Base-by-base conservation (phyloP, 2,888 invertebrate genomes). In the Cataglyphis livida region DNA sequence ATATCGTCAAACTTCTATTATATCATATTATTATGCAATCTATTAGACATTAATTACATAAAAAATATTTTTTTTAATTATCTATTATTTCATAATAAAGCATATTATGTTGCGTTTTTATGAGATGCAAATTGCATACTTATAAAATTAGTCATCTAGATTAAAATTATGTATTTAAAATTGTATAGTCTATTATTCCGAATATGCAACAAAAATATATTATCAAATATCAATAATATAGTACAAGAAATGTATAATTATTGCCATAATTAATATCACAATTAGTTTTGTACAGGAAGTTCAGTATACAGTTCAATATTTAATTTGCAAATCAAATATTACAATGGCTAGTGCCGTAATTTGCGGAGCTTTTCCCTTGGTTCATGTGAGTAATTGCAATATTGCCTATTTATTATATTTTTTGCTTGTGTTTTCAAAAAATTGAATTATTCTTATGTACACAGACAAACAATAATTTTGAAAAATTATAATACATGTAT, bases 301-400 rank as follows among this genome's bases (percentile, higher is more conserved):
- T 7, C 87, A 86, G 32, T 18, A 48, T 5, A 81, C 89, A 0
- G 88, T 92, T 28, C 68, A 83, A 54, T 88, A 89, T 35, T 88
- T 93, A 10, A 89, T 93, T 75, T 84, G 92, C 7, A 93, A 93
- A 85, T 88, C 91, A 15, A 93, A 92, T 44, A 88, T 85, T 21
- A 91, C 91, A 5, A 93, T 93, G 93, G 88, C 87, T 5, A 32
- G 88, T 7, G 88, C 90, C 5, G 88, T 91, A 3, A 87, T 93
- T 51, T 92, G 88, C 73, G 92, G 91, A 7, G 91, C 89, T 75
- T 89, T 92, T 84, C 91, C 91, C 15, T 71, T 93, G 12, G 84
- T 93, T 62, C 76, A 87, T 51, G 93, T 92, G 85, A 89, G 91
- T 84, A 62, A 44, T 48, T 62, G 9, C 7, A 38, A 25, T 38